phyloP scores from a whole-genome alignment of 2,797 vertebrate species.

The Meriones psammophilus region DNA sequence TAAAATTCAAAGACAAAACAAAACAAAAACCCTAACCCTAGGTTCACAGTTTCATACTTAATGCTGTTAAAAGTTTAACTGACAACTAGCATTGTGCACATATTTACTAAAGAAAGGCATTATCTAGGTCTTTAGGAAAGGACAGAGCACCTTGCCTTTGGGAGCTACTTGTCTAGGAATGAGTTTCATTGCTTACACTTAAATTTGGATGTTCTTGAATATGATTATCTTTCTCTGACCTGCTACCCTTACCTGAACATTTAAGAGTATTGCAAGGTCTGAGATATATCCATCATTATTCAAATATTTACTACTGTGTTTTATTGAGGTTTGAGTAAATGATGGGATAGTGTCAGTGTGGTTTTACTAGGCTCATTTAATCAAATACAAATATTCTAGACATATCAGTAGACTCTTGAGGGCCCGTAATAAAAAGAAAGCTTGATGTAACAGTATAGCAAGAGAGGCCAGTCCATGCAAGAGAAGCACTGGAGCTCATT shows the following conservation, averaged over 20 bases:
- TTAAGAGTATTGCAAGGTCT: neutral
- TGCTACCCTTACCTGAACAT: neutral
- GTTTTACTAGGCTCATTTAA: neutral
- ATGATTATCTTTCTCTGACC: neutral
- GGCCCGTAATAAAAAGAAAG: neutral
- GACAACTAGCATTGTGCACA: neutral
- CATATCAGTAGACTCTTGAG: neutral
- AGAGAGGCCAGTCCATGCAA: neutral
- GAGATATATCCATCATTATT: neutral
- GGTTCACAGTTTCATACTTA: too few species aligned
- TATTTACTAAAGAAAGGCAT: neutral
- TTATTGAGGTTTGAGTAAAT: neutral
- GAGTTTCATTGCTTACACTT: neutral
- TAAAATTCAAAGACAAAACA: too few species aligned
- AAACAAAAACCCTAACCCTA: too few species aligned
- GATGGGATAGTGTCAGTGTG: neutral
- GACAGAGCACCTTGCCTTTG: neutral
- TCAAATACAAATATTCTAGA: neutral
- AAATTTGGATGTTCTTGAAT: neutral
- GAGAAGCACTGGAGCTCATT: neutral
- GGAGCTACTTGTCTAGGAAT: neutral
- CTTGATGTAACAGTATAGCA: neutral
- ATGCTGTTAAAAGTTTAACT: too few species aligned
- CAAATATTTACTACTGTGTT: neutral
- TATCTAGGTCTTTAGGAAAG: neutral